Evolutionary conservation across 2,888 invertebrate genomes (phyloP), one percentile per base, ranked within the genome.

Genomic region (Microdon myrmicae): DNA sequence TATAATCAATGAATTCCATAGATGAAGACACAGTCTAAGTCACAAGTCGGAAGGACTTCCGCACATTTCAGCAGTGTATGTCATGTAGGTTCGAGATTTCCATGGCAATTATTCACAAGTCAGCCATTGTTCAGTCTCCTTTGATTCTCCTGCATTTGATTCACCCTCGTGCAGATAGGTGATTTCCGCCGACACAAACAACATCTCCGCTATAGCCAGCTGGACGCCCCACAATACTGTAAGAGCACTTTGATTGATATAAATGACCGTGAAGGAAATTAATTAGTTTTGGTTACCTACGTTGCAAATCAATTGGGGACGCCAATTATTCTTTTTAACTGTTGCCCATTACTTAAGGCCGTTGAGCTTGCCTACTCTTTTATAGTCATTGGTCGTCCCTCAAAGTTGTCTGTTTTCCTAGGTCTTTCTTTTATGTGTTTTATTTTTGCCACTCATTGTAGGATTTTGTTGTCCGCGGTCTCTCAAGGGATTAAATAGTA

Each of bases 251-350:
- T 64, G 64, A 64, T 64, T 58, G 64, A 64, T 64, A 64, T 64
- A 58, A 64, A 64, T 47, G 64, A 64, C 58, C 58, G 23, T 45
- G 31, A 53, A 51, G 31, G 45, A 51, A 64, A 64, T 64, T 64
- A 64, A 64, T 64, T 64, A 64, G 64, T 51, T 58, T 64, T 53
- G 64, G 58, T 58, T 58, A 58, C 64, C 58, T 64, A 58, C 58
- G 64, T 58, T 64, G 58, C 64, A 64, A 64, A 64, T 64, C 64
- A 58, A 64, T 64, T 64, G 64, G 51, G 58, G 58, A 51, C 64
- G 47, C 58, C 64, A 64, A 64, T 64, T 64, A 53, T 64, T 64
- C 64, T 64, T 58, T 58, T 58, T 64, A 64, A 64, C 64, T 64
- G 64, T 35, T 43, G 19, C 45, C 64, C 58, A 58, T 64, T 58